These are phyloP conservation scores for Haliclona indistincta DNA, from an alignment of 37 sponge, comb jelly and placozoan species.

Conservation along the genomic window DNA sequence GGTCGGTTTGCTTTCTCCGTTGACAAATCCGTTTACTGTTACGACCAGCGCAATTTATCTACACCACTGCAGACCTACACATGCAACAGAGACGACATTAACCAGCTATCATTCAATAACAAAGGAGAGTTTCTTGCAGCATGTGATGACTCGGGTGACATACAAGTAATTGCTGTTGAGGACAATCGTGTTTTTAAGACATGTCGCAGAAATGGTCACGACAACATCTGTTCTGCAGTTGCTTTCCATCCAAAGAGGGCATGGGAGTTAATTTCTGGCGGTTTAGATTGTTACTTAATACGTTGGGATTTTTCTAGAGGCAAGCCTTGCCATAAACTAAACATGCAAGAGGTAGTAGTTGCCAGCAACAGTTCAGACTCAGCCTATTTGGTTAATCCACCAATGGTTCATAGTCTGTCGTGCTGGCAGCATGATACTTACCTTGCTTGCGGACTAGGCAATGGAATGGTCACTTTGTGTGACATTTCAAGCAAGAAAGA, in stretches of 20 bases:
- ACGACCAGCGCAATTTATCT: conserved; percentile 19
- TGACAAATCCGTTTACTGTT: conserved; percentile 22
- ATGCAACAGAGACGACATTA: conserved; percentile 70
- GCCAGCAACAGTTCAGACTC: not conserved
- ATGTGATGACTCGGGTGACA: conserved; percentile 73
- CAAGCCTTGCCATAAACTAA: conserved; percentile 7
- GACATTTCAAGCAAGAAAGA: not conserved
- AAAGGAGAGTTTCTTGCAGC: conserved; percentile 35
- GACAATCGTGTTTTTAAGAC: conserved; percentile 29
- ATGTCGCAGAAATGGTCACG: conserved; percentile 30
- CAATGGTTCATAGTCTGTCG: conserved; percentile 61
- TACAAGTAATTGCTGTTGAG: conserved; percentile 50
- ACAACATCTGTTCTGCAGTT: conserved; percentile 67
- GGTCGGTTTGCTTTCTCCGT: conserved; percentile 19
- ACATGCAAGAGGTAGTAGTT: not conserved
- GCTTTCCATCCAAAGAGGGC: conserved; percentile 38
- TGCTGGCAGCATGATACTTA: not conserved
- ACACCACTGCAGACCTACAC: conserved; percentile 10
- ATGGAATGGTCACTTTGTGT: conserved; percentile 51
- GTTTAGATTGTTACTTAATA: conserved; percentile 48
- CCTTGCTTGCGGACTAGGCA: conserved; percentile 59
- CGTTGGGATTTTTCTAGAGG: conserved; percentile 63
- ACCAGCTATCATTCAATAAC: conserved; percentile 47
- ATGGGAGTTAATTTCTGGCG: conserved; percentile 62
- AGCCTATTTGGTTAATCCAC: conserved; percentile 56